A percentile compares a stretch with the other conserved stretches of the same genome.
phyloP scores from a whole-genome alignment of 2,888 invertebrate species.

The Antheraea assamensis region DNA sequence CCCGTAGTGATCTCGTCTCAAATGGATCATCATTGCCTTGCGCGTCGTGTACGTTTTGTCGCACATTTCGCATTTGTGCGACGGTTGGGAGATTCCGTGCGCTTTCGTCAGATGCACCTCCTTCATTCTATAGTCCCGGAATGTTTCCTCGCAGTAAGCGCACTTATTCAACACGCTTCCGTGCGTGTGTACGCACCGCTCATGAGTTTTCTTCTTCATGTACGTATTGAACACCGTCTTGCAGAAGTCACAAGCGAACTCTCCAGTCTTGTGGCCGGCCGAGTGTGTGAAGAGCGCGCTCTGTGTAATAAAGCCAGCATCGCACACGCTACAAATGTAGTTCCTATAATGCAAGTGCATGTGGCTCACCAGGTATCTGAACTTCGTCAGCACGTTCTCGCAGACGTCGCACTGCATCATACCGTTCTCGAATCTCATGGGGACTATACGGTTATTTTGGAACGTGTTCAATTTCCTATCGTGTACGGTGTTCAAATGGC shows the following conservation, averaged over 20 bases:
- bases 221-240: slow-evolving; percentile 74
- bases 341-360: slow-evolving; percentile 67
- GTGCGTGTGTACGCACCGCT: slow-evolving; percentile 63
- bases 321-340: slow-evolving; percentile 59
- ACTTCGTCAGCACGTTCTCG: slow-evolving; percentile 24
- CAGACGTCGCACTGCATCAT: slow-evolving; percentile 48
- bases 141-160: slow-evolving; percentile 31
- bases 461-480: slow-evolving; percentile 40
- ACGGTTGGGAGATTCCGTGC: slow-evolving; percentile 43
- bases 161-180: slow-evolving; percentile 39
- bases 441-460: slow-evolving; percentile 49
- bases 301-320: slow-evolving; percentile 59
- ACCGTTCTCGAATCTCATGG: slow-evolving; percentile 46
- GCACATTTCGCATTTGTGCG: slow-evolving; percentile 50
- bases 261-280: slow-evolving; percentile 54
- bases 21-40: slow-evolving; percentile 43
- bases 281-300: slow-evolving; percentile 54
- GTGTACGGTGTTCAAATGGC: slow-evolving; percentile 43
- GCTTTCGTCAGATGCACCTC: slow-evolving; percentile 46
- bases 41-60: slow-evolving; percentile 42
- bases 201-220: slow-evolving; percentile 68
- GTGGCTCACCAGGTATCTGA: slow-evolving; percentile 49
- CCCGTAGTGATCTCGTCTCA: slow-evolving; percentile 56
- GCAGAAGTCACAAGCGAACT: slow-evolving; percentile 61
- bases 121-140: slow-evolving; percentile 44